Conservation (phyloP, 2,797 vertebrate genomes). For the Danio jaintianensis region DNA sequence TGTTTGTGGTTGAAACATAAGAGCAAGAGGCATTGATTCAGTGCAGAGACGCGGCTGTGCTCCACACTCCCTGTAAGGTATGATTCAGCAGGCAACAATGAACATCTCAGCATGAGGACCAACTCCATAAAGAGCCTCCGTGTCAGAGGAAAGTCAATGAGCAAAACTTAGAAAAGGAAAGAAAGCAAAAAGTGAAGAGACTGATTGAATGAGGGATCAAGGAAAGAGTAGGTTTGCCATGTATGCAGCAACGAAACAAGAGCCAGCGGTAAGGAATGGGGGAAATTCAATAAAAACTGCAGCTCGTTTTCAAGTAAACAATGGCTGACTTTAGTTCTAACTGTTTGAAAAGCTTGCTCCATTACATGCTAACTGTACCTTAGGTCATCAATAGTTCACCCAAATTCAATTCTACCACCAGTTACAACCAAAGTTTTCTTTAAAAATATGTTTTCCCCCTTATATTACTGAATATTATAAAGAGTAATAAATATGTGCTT, state of each 20-base stretch:
- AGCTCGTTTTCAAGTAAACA: constrained; percentile 51
- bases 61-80: constrained; percentile 46
- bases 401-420: too few species aligned
- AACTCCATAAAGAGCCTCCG: constrained; percentile 52
- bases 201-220: constrained; percentile 46
- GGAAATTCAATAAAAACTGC: constrained; percentile 53
- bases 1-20: constrained; percentile 48
- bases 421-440: too few species aligned
- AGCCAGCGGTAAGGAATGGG: constrained; percentile 34
- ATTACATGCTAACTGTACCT: not conserved
- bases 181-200: constrained; percentile 42
- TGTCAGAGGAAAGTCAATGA: constrained; percentile 55
- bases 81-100: constrained; percentile 59
- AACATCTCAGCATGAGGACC: constrained; percentile 51
- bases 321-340: too few species aligned
- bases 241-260: constrained; percentile 39
- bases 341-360: too few species aligned
- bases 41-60: constrained; percentile 28
- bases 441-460: too few species aligned
- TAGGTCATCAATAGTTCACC: not conserved
- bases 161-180: constrained; percentile 41
- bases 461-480: too few species aligned
- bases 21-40: constrained; percentile 43
- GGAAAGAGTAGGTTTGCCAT: constrained; percentile 26
- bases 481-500: too few species aligned